A percentile compares a stretch with the other conserved stretches of the same genome.
phyloP scores from a whole-genome alignment of 1,140 invertebrate genomes.

The Argopecten irradians region DNA sequence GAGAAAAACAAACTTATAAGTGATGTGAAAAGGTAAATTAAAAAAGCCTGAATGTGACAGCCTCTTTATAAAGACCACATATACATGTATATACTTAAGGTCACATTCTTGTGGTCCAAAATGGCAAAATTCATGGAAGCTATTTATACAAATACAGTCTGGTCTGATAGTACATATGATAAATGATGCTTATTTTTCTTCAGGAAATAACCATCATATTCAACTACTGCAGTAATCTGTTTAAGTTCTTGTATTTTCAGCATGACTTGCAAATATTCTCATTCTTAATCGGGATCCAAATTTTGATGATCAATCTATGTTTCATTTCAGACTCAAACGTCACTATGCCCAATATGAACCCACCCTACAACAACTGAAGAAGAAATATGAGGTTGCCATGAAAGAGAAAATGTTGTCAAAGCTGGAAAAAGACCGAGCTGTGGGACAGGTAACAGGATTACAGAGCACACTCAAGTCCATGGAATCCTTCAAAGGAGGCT shows the following conservation, averaged over 20 bases:
- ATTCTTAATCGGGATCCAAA: too few species aligned
- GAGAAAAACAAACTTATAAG: conserved; percentile 77
- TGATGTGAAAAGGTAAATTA: conserved; percentile 72
- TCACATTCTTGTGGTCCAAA: too few species aligned
- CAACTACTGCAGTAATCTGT: too few species aligned
- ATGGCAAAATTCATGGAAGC: not conserved
- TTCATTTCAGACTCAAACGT: conserved; percentile 67
- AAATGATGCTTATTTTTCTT: too few species aligned
- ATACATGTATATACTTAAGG: too few species aligned
- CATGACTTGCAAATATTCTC: too few species aligned
- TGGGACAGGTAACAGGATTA: conserved; percentile 73
- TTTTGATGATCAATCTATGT: not conserved
- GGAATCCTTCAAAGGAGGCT: conserved; percentile 66
- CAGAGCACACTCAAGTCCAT: conserved; percentile 73
- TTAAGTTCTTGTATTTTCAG: too few species aligned
- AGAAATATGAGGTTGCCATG: conserved; percentile 75
- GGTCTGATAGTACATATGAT: too few species aligned
- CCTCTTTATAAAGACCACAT: too few species aligned
- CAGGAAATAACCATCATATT: too few species aligned
- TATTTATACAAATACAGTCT: too few species aligned
- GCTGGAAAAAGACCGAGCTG: conserved; percentile 73
- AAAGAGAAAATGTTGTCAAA: conserved; percentile 77
- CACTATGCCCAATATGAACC: conserved; percentile 75
- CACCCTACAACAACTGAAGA: conserved; percentile 71
- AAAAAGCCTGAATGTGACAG: not conserved